phyloP scores from a whole-genome alignment of 1,140 invertebrate genomes.

The Calephelis virginiensis region DNA sequence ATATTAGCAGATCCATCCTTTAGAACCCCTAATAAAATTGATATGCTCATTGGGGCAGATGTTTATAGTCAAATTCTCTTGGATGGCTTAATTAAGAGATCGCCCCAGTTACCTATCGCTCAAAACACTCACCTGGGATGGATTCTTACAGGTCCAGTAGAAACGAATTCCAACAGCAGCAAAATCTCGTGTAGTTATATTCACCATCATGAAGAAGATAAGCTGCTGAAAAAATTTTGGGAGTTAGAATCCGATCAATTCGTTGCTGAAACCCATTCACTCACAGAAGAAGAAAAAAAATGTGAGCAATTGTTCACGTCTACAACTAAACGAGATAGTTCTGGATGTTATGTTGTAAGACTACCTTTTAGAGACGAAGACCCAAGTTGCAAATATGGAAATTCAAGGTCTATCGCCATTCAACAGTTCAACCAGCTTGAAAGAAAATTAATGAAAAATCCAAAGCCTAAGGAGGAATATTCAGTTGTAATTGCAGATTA shows the following conservation, averaged over 20 bases:
- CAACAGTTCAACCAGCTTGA: conserved; percentile 9
- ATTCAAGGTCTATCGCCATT: not conserved
- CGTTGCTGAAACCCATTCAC: not conserved
- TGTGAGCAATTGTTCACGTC: not conserved
- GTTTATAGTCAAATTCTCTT: conserved; percentile 10
- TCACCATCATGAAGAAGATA: not conserved
- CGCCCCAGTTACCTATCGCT: conserved; percentile 7
- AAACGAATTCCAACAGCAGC: not conserved
- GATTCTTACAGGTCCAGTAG: conserved; percentile 18
- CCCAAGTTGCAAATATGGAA: not conserved
- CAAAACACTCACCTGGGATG: conserved; percentile 22
- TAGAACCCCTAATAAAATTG: conserved; percentile 21
- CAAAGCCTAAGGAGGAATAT: not conserved
- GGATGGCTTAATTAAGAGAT: conserved; percentile 4
- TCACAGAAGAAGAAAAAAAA: not conserved
- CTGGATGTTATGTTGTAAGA: not conserved
- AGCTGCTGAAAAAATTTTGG: not conserved
- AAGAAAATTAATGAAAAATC: conserved; percentile 1
- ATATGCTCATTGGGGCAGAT: conserved; percentile 20
- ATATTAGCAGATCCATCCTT: conserved; percentile 23
- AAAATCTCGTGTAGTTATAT: not conserved
- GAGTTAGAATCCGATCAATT: not conserved
- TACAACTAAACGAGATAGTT: not conserved
- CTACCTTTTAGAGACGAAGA: not conserved
- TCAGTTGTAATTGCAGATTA: conserved; percentile 22